Evolutionary conservation across 1,140 invertebrate genomes (phyloP).

Genomic region (Steinernema feltiae): DNA sequence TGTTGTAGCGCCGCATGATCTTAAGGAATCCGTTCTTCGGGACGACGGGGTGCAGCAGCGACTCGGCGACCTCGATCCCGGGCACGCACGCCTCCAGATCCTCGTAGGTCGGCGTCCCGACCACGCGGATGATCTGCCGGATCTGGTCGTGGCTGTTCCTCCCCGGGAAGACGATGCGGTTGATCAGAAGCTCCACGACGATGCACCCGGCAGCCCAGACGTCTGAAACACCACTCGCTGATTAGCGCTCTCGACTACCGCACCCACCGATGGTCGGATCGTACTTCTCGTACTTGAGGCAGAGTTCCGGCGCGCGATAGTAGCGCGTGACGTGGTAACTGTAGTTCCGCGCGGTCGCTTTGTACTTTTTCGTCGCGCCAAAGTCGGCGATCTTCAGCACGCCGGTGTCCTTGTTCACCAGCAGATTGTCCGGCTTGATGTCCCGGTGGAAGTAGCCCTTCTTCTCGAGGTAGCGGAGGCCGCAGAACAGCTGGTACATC

Average conservation of each 20-base stretch:
- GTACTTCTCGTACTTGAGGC: slow-evolving; percentile 28
- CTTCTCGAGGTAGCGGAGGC: slow-evolving; percentile 28
- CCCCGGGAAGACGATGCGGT: slow-evolving; percentile 92
- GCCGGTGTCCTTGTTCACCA: slow-evolving; percentile 27
- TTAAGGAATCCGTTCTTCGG: slow-evolving; percentile 25
- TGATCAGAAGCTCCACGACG: slow-evolving; percentile 93
- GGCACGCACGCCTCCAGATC: slow-evolving; percentile 29
- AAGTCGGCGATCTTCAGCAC: slow-evolving; percentile 31
- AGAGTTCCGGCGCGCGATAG: slow-evolving; percentile 32
- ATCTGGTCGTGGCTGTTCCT: slow-evolving; percentile 62
- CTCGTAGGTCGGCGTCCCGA: slow-evolving; percentile 25
- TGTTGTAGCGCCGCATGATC: slow-evolving; percentile 32
- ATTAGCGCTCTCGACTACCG: neutral
- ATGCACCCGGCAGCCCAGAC: slow-evolving; percentile 99
- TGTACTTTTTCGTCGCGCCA: slow-evolving; percentile 25
- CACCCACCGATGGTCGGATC: slow-evolving; percentile 25
- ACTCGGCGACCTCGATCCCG: slow-evolving; percentile 13
- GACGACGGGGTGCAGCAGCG: slow-evolving; percentile 6
- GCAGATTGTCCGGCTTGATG: slow-evolving; percentile 33
- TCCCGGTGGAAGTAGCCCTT: slow-evolving; percentile 28
- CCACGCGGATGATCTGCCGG: slow-evolving; percentile 29
- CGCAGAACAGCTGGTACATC: slow-evolving; percentile 33
- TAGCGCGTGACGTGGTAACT: slow-evolving; percentile 33
- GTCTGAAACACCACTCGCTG: slow-evolving; percentile 62
- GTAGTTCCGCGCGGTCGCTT: slow-evolving; percentile 5